Base-by-base conservation (phyloP, 64 coral and sea anemone species). In the Pocillopora verrucosa region DNA sequence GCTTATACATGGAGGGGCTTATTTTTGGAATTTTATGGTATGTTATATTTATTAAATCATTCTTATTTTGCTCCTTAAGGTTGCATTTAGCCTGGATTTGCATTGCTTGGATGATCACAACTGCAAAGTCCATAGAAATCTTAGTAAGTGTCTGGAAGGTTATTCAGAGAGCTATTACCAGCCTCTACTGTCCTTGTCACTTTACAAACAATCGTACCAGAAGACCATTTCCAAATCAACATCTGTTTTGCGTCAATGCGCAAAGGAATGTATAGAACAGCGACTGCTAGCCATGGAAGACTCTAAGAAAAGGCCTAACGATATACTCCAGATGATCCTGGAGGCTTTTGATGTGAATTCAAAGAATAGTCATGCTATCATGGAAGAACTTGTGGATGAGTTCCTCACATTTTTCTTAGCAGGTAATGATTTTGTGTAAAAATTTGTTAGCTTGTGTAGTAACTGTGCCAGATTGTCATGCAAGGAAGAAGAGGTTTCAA, bases 401-500 rank as follows among this genome's bases (percentile, higher is more conserved):
- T 78, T 98, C 82, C 51, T 98, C 10, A 98, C 95, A 10, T 91
- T 98, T 19, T 94, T 98, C 79, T 24, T 91, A n/a, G 85, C 92
- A 94, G 95, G 95, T 98, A 98, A 51, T 51, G 41, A 51, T 51
- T 51, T 51, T 51, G 41, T 3, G 41, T 51, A 0, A 51, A 51
- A 51, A 51, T 51, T 51, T 3, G 41, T 51, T 51, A 51, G 41
- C 41, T 51, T 7, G 7, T 51, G 41, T 51, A 0, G 41, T 51
- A 4, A 51, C 30, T 4, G 41, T 51, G 41, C 41, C 41, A 51
- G 41, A 51, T 51, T 51, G 41, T 7, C 41, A 51, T 51, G 41
- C n/a, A 1, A 1, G 41, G 41, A 51, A 0, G 41, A 51, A 7
- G 41, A 51, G 41, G 41, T 3, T 1, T 51, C 1, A 51, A 51